These are phyloP conservation scores for Pharmacophagus antenor DNA, from an alignment of 2,888 invertebrate species.

Conservation along the genomic window DNA sequence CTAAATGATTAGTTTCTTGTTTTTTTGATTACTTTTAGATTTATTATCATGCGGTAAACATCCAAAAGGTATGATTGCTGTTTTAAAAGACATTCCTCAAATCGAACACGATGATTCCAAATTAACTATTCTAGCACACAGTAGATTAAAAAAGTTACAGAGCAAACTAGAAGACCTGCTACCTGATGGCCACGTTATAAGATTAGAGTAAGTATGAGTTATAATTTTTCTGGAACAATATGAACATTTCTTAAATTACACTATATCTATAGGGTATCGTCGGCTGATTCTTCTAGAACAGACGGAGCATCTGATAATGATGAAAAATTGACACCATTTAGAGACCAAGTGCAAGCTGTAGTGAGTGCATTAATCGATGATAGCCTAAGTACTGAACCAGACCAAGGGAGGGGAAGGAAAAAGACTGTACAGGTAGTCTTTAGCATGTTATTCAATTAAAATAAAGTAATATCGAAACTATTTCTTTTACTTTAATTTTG, in stretches of 20 bases:
- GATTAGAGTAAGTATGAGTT: conserved; percentile 64
- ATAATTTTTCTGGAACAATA: conserved; percentile 1
- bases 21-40: conserved; percentile 48
- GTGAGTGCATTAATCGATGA: conserved; percentile 82
- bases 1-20: too few relatives aligned
- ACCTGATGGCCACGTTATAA: conserved; percentile 74
- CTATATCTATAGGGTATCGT: conserved; percentile 55
- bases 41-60: conserved; percentile 61
- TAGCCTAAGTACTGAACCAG: conserved; percentile 85
- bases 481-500: neutral
- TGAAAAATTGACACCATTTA: conserved; percentile 82
- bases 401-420: conserved; percentile 85
- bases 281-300: conserved; percentile 73
- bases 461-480: neutral
- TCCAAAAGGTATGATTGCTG: conserved; percentile 68
- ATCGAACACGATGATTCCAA: conserved; percentile 63
- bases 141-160: conserved; percentile 64
- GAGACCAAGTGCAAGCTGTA: conserved; percentile 80
- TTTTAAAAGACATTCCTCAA: conserved; percentile 67
- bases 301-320: conserved; percentile 81
- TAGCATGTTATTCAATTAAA: neutral
- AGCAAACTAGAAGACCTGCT: conserved; percentile 63
- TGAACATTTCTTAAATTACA: too few relatives aligned
- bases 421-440: conserved; percentile 85
- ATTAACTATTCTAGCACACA: conserved; percentile 56